These are phyloP conservation scores for Cephus runcator DNA, from an alignment of 2,888 invertebrate genomes.

Conservation along the genomic window DNA sequence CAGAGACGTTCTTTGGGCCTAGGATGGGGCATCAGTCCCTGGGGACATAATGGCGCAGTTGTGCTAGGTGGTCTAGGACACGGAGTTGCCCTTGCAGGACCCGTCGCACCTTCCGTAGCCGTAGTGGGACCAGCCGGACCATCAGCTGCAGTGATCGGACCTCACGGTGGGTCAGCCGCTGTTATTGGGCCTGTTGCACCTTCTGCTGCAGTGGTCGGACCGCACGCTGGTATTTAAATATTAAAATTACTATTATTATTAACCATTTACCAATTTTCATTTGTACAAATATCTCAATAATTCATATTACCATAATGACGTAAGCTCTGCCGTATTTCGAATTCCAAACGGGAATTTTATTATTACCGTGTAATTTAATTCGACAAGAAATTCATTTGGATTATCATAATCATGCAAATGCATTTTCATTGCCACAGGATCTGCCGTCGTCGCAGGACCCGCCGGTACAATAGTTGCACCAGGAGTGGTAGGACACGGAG, in stretches of 20 bases:
- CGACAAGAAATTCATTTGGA: too few relatives aligned
- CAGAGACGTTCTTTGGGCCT: constrained; percentile 43
- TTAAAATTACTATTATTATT: too few relatives aligned
- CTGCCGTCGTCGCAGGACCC: constrained; percentile 41
- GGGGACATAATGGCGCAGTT: constrained; percentile 35
- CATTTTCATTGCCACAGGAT: constrained; percentile 21
- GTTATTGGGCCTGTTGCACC: constrained; percentile 33
- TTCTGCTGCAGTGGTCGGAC: constrained; percentile 34
- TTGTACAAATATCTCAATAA: too few relatives aligned
- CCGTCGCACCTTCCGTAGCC: constrained; percentile 14
- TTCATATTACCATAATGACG: too few relatives aligned
- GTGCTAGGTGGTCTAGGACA: constrained; percentile 30
- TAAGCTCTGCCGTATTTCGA: too few relatives aligned
- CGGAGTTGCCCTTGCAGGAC: constrained; percentile 25
- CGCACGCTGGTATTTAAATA: constrained; percentile 31
- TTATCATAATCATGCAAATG: too few relatives aligned
- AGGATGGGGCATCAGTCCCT: constrained; percentile 22
- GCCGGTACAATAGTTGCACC: constrained; percentile 40
- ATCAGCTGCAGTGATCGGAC: constrained; percentile 32
- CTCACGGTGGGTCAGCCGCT: constrained; percentile 29
- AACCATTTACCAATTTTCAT: too few relatives aligned
- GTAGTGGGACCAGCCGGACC: constrained; percentile 28
- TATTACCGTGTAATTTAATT: too few relatives aligned
- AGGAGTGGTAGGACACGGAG: constrained; percentile 11
- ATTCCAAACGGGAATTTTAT: too few relatives aligned